A percentile compares a stretch with the other conserved stretches of the same genome.
Evolutionary conservation across 1,140 invertebrate genomes (phyloP).

Genomic region (Zophobas morio): DNA sequence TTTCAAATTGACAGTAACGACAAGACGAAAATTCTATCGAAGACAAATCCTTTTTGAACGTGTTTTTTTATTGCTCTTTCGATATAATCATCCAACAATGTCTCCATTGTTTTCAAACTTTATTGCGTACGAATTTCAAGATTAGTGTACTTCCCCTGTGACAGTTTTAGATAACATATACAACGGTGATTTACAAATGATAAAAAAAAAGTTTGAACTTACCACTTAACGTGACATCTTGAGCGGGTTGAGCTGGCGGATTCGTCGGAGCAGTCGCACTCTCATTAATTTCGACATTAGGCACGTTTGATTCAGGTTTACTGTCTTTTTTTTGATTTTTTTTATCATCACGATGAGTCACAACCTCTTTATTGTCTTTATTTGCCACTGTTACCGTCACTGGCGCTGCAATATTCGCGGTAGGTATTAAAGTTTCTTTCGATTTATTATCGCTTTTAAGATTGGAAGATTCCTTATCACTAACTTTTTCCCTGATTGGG

Average conservation of each 20-base stretch:
- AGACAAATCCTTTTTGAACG: no score
- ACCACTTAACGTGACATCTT: conserved; percentile 37
- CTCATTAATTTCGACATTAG: conserved; percentile 34
- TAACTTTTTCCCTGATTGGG: conserved; percentile 24
- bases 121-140: no score
- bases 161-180: no score
- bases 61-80: no score
- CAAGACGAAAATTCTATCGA: no score
- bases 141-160: no score
- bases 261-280: conserved; percentile 41
- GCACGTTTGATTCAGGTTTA: conserved; percentile 45
- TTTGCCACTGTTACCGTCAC: conserved; percentile 38
- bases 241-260: conserved; percentile 30
- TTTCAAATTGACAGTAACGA: no score
- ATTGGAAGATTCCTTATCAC: conserved; percentile 50
- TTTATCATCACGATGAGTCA: conserved; percentile 51
- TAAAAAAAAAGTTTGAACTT: conserved; percentile 24
- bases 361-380: conserved; percentile 51
- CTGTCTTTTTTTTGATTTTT: conserved; percentile 54
- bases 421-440: conserved; percentile 36
- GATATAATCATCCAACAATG: no score
- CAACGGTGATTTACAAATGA: not conserved
- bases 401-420: conserved; percentile 31
- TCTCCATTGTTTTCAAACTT: no score
- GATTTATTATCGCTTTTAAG: conserved; percentile 46